phyloP scores from a whole-genome alignment of 2,113 vertebrate genomes.

The Sterna hirundo region DNA sequence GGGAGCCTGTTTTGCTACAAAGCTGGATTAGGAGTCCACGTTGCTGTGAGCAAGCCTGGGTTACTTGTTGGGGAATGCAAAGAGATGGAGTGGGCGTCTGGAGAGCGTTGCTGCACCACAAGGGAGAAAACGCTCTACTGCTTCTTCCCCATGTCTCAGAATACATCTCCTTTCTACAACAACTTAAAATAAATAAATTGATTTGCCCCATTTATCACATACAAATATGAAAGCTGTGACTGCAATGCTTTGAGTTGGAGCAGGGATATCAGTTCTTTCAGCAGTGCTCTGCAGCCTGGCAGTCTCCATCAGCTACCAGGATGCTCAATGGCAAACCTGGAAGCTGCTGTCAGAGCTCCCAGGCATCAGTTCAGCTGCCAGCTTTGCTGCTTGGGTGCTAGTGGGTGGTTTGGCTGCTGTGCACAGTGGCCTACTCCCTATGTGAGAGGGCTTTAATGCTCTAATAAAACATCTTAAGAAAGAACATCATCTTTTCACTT shows the following conservation, averaged over 20 bases:
- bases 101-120: background rate
- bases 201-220: fast-evolving
- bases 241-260: background rate
- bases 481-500: background rate
- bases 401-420: background rate
- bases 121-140: background rate
- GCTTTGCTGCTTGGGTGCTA: background rate
- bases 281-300: background rate
- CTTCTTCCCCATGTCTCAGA: background rate
- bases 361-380: fast-evolving
- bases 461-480: background rate
- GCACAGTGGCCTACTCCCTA: background rate
- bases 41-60: background rate
- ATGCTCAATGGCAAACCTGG: background rate
- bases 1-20: background rate
- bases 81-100: background rate
- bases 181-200: background rate
- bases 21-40: background rate
- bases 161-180: background rate
- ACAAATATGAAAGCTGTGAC: background rate
- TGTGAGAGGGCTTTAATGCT: background rate
- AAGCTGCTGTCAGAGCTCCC: background rate
- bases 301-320: background rate
- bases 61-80: background rate
- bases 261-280: background rate